Base-by-base conservation (phyloP, 2,888 invertebrate genomes). In the Dynastes grantii region DNA sequence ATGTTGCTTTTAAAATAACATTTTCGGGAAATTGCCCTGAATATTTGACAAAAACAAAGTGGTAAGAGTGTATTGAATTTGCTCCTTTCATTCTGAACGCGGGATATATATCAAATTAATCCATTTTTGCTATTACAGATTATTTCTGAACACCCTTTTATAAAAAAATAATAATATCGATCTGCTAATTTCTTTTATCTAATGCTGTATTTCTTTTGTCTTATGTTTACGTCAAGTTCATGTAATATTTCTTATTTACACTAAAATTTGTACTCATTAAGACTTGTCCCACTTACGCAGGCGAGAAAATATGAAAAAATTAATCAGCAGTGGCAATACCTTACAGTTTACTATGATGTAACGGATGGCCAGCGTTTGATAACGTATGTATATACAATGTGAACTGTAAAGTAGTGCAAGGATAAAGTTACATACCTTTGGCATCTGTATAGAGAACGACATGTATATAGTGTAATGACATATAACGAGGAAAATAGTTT, bases 211-310 rank as follows among this genome's bases (percentile, higher is more conserved):
- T 22, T 22, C 22, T 22, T 22, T 22, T 22, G 32, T 32, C 22
- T 29, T 29, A 32, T n/a, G 29, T 63, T 32, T 29, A 22, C 8
- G 29, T 58, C 1, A n/a, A 58, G 16, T 58, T 13, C 11, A 32
- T 32, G 63, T 11, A 13, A 63, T 58, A 58, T 53, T 58, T 58
- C 58, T 49, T 75, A 63, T 73, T 73, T 61, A 45, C 73, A 11
- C 16, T 73, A 55, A 37, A 63, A 76, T 76, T 76, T 76, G 76
- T 45, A 45, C 63, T 76, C 64, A 76, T 76, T 76, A 76, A 61
- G 27, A 65, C 22, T 76, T 40, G 51, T 64, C 73, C 58, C 73
- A 27, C 8, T 58, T 16, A 22, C 55, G 22, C 8, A 58, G 45
- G 45, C 40, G 51, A 58, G 58, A 55, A 73, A 73, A 73, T 8